Evolutionary conservation across 1,140 invertebrate genomes (phyloP).

Genomic region (Sycophila sp.): DNA sequence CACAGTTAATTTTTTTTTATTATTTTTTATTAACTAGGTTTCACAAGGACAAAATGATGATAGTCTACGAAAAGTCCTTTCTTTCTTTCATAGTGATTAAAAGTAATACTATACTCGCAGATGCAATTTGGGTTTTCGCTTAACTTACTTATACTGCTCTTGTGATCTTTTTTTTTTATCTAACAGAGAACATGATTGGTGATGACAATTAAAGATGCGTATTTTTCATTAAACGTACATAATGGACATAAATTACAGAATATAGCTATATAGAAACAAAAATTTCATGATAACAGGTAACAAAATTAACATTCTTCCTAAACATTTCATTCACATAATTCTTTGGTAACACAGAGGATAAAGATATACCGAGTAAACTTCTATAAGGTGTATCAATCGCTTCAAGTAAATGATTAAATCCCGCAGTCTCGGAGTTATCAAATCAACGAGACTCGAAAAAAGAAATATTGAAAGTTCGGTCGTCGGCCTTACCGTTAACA

Average conservation of each 20-base stretch:
- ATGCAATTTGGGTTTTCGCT: not conserved
- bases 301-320: not conserved
- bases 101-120: conserved; percentile 23
- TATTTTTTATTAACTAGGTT: conserved; percentile 38
- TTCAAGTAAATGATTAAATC: no score
- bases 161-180: not conserved
- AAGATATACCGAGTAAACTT: not conserved
- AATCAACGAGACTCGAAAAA: no score
- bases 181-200: conserved; percentile 14
- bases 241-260: not conserved
- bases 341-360: not conserved
- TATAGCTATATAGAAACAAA: not conserved
- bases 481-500: no score
- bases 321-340: not conserved
- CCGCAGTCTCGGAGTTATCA: no score
- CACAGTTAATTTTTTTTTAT: not conserved
- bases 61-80: conserved; percentile 30
- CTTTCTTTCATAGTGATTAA: conserved; percentile 4
- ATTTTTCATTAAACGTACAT: not conserved
- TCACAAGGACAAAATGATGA: conserved; percentile 33
- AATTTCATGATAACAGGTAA: not conserved
- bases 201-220: conserved; percentile 4
- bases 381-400: conserved; percentile 4
- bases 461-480: no score
- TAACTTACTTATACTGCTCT: conserved; percentile 9